Evolutionary conservation across 2,888 invertebrate species (phyloP).

Genomic region (Noctua comes): DNA sequence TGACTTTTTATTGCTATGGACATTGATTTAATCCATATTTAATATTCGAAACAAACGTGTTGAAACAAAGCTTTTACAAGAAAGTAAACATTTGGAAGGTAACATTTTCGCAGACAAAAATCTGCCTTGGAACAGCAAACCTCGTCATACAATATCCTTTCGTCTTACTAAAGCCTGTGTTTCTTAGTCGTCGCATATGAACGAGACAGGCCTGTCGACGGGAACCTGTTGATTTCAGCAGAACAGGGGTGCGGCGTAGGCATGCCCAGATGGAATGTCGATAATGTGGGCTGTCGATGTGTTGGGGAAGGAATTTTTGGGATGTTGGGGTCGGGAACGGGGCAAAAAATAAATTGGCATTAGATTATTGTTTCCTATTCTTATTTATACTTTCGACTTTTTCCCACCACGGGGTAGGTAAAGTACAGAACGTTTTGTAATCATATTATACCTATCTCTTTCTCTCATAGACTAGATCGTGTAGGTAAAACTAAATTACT

Average conservation of each 20-base stretch:
- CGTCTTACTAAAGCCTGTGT: conserved; percentile 46
- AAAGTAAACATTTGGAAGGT: not conserved
- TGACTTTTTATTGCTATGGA: not conserved
- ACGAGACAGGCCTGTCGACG: conserved; percentile 72
- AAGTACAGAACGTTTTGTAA: not conserved
- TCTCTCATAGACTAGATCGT: not conserved
- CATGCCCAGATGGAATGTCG: conserved; percentile 44
- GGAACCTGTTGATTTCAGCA: conserved; percentile 85
- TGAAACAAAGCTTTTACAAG: not conserved
- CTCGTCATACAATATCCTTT: conserved; percentile 17
- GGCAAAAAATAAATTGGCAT: not conserved
- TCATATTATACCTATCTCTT: not conserved
- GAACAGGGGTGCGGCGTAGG: conserved; percentile 74
- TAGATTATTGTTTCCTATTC: not conserved
- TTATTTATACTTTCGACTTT: not conserved
- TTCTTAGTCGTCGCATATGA: conserved; percentile 70
- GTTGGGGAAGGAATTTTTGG: conserved; percentile 36
- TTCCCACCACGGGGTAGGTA: no score
- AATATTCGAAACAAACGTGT: no score
- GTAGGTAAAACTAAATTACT: not conserved
- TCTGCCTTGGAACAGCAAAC: not conserved
- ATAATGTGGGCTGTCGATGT: conserved; percentile 45
- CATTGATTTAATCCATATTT: no score
- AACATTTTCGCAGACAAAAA: not conserved
- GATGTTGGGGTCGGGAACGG: not conserved